Percentiles rank a stretch among this genome's conserved stretches.
These are phyloP conservation scores for Pseudomugil gertrudae DNA, from an alignment of 2,797 vertebrate species.

Conservation along the genomic window DNA sequence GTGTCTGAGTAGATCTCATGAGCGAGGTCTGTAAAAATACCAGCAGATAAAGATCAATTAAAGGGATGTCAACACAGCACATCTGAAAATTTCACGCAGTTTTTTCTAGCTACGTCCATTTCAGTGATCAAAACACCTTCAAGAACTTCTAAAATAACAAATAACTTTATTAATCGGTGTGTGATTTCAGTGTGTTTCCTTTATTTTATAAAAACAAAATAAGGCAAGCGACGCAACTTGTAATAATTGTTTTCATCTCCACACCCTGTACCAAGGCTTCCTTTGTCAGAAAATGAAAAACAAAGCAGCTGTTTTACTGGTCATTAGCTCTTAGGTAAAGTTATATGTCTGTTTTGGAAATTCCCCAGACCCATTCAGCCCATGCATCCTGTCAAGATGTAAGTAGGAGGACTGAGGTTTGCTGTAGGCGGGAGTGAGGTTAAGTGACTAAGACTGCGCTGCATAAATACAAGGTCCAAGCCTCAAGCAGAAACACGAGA, in stretches of 20 bases:
- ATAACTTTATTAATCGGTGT: slow-evolving; percentile 4
- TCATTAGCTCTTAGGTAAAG: slow-evolving; percentile 52
- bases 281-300: slow-evolving; percentile 28
- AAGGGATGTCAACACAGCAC: neutral
- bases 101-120: neutral
- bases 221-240: slow-evolving; percentile 12
- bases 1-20: slow-evolving; percentile 59
- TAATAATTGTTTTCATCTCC: slow-evolving; percentile 16
- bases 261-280: neutral
- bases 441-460: slow-evolving; percentile 75
- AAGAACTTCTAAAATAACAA: slow-evolving; percentile 5
- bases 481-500: slow-evolving; percentile 45
- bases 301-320: slow-evolving; percentile 20
- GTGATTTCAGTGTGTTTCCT: neutral
- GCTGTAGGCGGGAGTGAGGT: slow-evolving; percentile 56
- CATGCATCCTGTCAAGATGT: slow-evolving; percentile 34
- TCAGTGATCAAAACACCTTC: neutral
- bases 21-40: slow-evolving; percentile 27
- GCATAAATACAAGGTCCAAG: slow-evolving; percentile 78
- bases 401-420: slow-evolving; percentile 73
- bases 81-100: neutral
- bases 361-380: slow-evolving; percentile 56
- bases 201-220: slow-evolving; percentile 7
- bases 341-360: slow-evolving; percentile 77
- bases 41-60: neutral